These are phyloP conservation scores for Onthophagus taurus DNA, from an alignment of 1,140 invertebrate genomes.

Conservation along the genomic window DNA sequence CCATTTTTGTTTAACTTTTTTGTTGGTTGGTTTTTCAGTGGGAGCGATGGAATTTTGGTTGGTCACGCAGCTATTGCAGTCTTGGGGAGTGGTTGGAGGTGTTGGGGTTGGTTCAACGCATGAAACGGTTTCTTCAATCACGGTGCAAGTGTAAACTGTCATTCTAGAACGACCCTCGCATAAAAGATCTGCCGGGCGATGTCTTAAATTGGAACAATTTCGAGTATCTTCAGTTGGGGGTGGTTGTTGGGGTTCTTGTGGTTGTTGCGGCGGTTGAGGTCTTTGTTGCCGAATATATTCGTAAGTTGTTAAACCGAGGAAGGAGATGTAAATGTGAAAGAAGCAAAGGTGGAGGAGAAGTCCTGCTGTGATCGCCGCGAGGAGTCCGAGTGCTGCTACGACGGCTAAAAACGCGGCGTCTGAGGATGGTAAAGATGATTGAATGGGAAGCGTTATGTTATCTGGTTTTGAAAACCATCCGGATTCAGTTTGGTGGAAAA, in stretches of 20 bases:
- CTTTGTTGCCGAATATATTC: conserved; percentile 69
- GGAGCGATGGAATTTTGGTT: conserved; percentile 23
- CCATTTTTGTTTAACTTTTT: conserved; percentile 38
- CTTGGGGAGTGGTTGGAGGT: conserved; percentile 35
- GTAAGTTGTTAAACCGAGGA: conserved; percentile 78
- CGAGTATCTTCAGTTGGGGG: not conserved
- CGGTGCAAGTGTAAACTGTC: conserved; percentile 36
- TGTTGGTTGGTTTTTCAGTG: conserved; percentile 16
- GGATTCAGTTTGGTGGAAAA: conserved; percentile 28
- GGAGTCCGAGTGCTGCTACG: conserved; percentile 52
- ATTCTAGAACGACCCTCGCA: conserved; percentile 34
- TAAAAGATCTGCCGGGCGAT: conserved; percentile 34
- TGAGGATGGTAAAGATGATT: conserved; percentile 32
- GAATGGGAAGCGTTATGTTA: conserved; percentile 15
- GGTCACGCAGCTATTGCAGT: conserved; percentile 34
- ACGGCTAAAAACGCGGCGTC: conserved; percentile 54
- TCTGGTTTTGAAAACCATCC: conserved; percentile 16
- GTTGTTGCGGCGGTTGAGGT: conserved; percentile 20
- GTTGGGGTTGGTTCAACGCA: conserved; percentile 32
- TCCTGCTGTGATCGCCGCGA: conserved; percentile 65
- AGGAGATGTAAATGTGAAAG: conserved; percentile 81
- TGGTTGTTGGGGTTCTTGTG: conserved; percentile 13
- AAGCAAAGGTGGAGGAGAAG: conserved; percentile 79
- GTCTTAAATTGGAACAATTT: conserved; percentile 21
- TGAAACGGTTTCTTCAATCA: conserved; percentile 33